Base-by-base conservation (phyloP, 2,797 vertebrate species). In the Cossypha caffra region DNA sequence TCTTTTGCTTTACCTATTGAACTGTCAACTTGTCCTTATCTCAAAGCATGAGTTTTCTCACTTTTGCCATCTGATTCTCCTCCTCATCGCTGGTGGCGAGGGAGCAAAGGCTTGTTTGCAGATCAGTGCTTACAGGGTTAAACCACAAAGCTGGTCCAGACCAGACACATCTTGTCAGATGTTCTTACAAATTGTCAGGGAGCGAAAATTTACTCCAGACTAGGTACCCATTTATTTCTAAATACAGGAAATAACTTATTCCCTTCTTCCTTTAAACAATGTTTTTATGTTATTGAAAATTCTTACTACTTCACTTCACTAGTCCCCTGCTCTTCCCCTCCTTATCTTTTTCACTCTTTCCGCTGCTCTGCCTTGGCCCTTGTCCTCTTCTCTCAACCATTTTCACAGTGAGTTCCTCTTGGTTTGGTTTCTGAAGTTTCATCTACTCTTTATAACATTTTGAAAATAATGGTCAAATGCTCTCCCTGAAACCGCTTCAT, bases 81-180 rank as follows among this genome's bases (percentile, higher is more conserved):
- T 67, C 23, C 13, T 75, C 37, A 5, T 50, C 25, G 26, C 7
- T 28, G 9, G 11, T 59, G 7, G 9, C 2, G 5, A 54, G 23
- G 11, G 3, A 68, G 18, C 1, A 7, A 74, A 1, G 1, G 16
- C 4, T 5, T 64, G 4, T 40, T 16, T 62, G 58, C 40, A 19
- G 31, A 28, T 75, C 25, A 50, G 29, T 2, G 1, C 29, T 33
- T 68, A 38, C 16, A 6, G 13, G 12, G 8, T 62, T 82, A 75
- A 73, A 15, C 11, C 42, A 90, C 40, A 72, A 18, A 4, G 2
- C 7, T n/a, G 55, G 10, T 58, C 35, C 26, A 52, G 31, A 45
- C 25, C n/a, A 80, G 6, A 21, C 18, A 48, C 25, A 45, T 26
- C n/a, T 84, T 47, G 13, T 40, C 35, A 50, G 29, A 62, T 37